phyloP scores from a whole-genome alignment of 2,113 vertebrate species.

The Rafetus swinhoei region DNA sequence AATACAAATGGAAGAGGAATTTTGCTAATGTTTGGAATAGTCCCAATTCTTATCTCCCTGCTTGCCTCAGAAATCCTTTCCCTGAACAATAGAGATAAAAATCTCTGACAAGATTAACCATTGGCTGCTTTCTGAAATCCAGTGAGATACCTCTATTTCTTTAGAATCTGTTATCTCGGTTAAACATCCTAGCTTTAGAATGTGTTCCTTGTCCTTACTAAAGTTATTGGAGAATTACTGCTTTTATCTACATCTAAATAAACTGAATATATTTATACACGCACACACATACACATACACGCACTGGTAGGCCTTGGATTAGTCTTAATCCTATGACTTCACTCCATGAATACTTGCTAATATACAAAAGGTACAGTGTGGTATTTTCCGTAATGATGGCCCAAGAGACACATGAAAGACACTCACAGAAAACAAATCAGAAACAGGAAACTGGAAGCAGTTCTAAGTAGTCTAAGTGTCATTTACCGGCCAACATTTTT shows the following conservation, averaged over 20 bases:
- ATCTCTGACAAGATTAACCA: constrained; percentile 12
- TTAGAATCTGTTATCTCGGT: constrained; percentile 1
- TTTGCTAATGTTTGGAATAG: neutral
- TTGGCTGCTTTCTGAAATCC: constrained; percentile 6
- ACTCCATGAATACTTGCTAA: constrained; percentile 46
- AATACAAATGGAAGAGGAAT: neutral
- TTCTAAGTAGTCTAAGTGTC: neutral
- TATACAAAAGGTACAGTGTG: constrained; percentile 36
- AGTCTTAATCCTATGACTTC: constrained; percentile 57
- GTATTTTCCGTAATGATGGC: constrained; percentile 48
- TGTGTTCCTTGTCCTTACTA: constrained; percentile 9
- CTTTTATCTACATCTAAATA: constrained; percentile 67
- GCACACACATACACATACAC: too few relatives aligned
- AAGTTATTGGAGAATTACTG: constrained; percentile 21
- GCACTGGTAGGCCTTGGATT: neutral
- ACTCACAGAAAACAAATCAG: constrained; percentile 16
- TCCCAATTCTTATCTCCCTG: neutral
- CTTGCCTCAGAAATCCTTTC: constrained; percentile 7
- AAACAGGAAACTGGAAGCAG: neutral
- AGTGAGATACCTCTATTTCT: neutral
- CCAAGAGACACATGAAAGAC: constrained; percentile 43
- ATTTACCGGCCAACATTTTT: constrained; percentile 13
- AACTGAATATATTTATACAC: constrained; percentile 2
- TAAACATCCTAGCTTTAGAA: constrained; percentile 3
- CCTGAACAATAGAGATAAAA: constrained; percentile 30